Evolutionary conservation across 2,113 vertebrate genomes (phyloP), one percentile per base, ranked within the genome.

Genomic region (Nycticorax nycticorax): DNA sequence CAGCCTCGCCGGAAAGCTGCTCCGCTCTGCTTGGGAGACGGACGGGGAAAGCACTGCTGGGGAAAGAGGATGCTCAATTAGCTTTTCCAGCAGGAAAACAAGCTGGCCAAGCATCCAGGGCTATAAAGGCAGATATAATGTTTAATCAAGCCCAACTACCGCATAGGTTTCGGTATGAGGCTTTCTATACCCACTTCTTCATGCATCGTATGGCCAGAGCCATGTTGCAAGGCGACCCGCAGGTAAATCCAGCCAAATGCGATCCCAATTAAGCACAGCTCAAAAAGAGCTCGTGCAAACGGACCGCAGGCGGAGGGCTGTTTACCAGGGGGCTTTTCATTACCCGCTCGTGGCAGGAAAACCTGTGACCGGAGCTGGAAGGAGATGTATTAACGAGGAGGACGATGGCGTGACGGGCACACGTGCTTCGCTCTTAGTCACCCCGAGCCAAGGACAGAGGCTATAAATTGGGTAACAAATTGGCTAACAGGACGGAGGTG

Each of bases 201-300:
- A 1, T 0, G 9, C 32, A 8, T 26, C 0, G 0, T 1, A 24
- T 0, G 20, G n/a, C 16, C 1, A 3, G 53, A 69, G 72, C 9
- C 88, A 52, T 2, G 0, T 4, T 43, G 19, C 23, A 16, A 79
- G 23, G 45, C 5, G 14, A 52, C 18, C 11, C 3, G 0, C 41
- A 39, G 69, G 12, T 22, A 37, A 82, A 75, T 18, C 26, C 1
- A 23, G 27, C 56, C 74, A 37, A 32, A 48, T 1, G 11, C 0
- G 3, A 66, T 8, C 55, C 91, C 74, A 67, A 80, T 30, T 24
- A 88, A 78, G 71, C 10, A 4, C 21, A 2, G 52, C 37, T 75
- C 50, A 3, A 5, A 21, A 43, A 8, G 50, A 48, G 41, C 35
- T 30, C 1, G 2, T 8, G 3, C 17, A 12, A 43, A 12, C 1